Conservation (phyloP, 2,797 vertebrate genomes). For the Champsocephalus gunnari region DNA sequence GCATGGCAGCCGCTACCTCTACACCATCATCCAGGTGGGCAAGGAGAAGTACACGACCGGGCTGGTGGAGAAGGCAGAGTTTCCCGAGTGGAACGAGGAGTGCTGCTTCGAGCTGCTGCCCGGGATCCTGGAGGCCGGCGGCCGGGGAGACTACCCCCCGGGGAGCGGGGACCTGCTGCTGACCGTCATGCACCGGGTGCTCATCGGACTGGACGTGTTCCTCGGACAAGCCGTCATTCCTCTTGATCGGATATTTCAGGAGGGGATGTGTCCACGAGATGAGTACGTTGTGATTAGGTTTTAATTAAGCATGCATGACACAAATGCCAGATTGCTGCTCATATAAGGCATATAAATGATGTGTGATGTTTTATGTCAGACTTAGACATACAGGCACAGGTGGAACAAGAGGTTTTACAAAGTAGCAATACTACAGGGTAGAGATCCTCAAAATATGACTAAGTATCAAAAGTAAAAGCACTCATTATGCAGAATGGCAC, state of each 20-base stretch:
- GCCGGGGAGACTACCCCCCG: slow-evolving; percentile 76
- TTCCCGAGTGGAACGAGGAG: slow-evolving; percentile 92
- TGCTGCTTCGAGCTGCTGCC: slow-evolving; percentile 93
- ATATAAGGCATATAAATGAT: not conserved
- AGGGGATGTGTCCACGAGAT: slow-evolving; percentile 86
- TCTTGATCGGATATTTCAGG: slow-evolving; percentile 86
- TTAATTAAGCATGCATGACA: slow-evolving; percentile 4
- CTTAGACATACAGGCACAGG: not conserved
- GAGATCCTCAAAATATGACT: not conserved
- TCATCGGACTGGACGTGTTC: slow-evolving; percentile 95
- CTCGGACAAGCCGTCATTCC: slow-evolving; percentile 90
- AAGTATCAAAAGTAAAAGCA: not conserved
- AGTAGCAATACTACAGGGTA: not conserved
- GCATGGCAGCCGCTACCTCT: slow-evolving; percentile 93
- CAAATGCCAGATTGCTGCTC: not conserved
- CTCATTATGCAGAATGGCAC: not conserved
- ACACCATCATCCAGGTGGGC: slow-evolving; percentile 94
- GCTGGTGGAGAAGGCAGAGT: slow-evolving; percentile 90
- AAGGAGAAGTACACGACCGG: slow-evolving; percentile 95
- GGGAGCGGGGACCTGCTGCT: slow-evolving; percentile 88
- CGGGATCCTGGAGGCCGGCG: slow-evolving; percentile 87
- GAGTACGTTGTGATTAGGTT: slow-evolving; percentile 84
- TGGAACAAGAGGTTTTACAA: not conserved
- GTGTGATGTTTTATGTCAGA: not conserved
- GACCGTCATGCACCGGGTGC: slow-evolving; percentile 94